Conservation (phyloP, 2,797 vertebrate genomes). For the Pachyuromys duprasi region DNA sequence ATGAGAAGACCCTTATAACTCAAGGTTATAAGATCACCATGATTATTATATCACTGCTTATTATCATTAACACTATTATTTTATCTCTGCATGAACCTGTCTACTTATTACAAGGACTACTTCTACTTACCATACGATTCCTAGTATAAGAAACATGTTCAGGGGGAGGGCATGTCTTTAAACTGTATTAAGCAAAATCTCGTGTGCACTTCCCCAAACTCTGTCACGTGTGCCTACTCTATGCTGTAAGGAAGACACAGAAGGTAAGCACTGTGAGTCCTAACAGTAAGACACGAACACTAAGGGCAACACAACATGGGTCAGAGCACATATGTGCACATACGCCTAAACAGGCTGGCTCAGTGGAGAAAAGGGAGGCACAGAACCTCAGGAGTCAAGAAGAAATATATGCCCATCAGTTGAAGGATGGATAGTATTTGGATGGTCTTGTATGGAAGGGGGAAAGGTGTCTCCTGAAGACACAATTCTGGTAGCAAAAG, state of each 20-base stretch:
- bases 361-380: not conserved
- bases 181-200: not conserved
- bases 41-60: constrained; percentile 60
- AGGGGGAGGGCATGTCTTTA: not conserved
- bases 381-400: not conserved
- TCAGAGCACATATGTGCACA: not conserved
- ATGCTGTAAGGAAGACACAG: not conserved
- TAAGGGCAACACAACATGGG: not conserved
- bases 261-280: not conserved
- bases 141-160: constrained; percentile 31
- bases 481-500: not conserved
- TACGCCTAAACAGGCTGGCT: not conserved
- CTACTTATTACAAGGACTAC: constrained; percentile 41
- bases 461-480: not conserved
- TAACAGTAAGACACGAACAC: not conserved
- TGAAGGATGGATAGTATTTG: not conserved
- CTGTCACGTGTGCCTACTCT: not conserved
- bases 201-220: not conserved
- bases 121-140: not conserved
- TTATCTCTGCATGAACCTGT: constrained; percentile 51
- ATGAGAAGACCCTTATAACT: constrained; percentile 46
- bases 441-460: not conserved
- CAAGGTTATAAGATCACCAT: constrained; percentile 39
- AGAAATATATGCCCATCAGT: not conserved
- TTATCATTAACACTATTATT: constrained; percentile 53